Evolutionary conservation across 2,888 invertebrate genomes (phyloP).

Genomic region (Theristus sp.): DNA sequence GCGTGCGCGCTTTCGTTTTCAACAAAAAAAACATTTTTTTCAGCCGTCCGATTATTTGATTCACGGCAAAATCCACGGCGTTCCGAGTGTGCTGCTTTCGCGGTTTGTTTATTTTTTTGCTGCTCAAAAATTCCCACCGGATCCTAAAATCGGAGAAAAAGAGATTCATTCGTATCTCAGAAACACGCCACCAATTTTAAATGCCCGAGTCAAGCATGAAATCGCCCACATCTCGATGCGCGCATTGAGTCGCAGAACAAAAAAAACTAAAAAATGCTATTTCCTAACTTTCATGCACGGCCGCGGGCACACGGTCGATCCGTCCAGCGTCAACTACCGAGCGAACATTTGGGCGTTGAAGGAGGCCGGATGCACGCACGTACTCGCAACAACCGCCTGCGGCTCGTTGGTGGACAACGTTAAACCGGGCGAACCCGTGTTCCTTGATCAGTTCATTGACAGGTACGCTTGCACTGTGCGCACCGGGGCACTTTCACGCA

Average conservation of each 20-base stretch:
- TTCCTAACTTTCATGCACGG: slow-evolving; percentile 49
- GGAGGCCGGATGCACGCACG: slow-evolving; percentile 62
- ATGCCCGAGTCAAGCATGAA: too few relatives aligned
- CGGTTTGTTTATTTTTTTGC: too few relatives aligned
- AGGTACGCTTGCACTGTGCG: not conserved
- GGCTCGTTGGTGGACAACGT: slow-evolving; percentile 50
- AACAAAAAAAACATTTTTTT: too few relatives aligned
- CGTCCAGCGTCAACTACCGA: slow-evolving; percentile 74
- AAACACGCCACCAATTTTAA: too few relatives aligned
- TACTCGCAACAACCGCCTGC: slow-evolving; percentile 78
- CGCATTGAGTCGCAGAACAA: too few relatives aligned
- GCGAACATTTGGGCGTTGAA: slow-evolving; percentile 90
- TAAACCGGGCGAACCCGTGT: not conserved
- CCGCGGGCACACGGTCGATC: slow-evolving; percentile 48
- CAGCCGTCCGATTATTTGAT: slow-evolving; percentile 18
- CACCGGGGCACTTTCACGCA: too few relatives aligned
- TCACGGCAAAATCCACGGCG: slow-evolving; percentile 14
- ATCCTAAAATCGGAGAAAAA: too few relatives aligned
- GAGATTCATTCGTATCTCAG: too few relatives aligned
- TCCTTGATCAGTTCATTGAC: slow-evolving; percentile 10
- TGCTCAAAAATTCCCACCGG: too few relatives aligned
- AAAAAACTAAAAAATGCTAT: too few relatives aligned
- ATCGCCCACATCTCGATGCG: too few relatives aligned
- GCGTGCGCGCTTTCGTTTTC: too few relatives aligned
- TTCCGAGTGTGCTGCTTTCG: slow-evolving; percentile 9